phyloP scores from a whole-genome alignment of 1,140 invertebrate species.

The Chrysopa pallens region DNA sequence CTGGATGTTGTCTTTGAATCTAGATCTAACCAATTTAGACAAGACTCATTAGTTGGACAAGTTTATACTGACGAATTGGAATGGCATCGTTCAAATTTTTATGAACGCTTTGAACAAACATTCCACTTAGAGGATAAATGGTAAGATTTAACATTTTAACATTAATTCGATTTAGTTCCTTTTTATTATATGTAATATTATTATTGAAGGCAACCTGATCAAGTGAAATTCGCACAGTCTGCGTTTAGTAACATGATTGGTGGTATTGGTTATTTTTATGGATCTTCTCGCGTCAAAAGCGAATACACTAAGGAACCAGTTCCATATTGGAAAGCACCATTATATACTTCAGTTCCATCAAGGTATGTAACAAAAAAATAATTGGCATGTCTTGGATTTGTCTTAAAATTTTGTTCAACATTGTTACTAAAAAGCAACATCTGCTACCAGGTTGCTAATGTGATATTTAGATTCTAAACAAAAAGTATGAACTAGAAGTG shows the following conservation, averaged over 20 bases:
- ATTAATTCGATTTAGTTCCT: slow-evolving; percentile 1
- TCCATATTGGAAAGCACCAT: slow-evolving; percentile 79
- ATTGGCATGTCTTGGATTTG: too few species aligned
- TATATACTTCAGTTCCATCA: slow-evolving; percentile 90
- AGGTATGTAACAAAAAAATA: too few species aligned
- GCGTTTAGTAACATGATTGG: slow-evolving; percentile 90
- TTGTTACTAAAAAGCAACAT: neutral
- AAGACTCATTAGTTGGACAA: slow-evolving; percentile 35
- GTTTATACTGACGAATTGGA: slow-evolving; percentile 40
- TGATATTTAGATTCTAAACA: too few species aligned
- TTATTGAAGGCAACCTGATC: slow-evolving; percentile 41
- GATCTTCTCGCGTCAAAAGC: slow-evolving; percentile 73
- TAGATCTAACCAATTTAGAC: slow-evolving; percentile 35
- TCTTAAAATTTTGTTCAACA: too few species aligned
- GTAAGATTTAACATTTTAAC: slow-evolving; percentile 17
- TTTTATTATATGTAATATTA: slow-evolving; percentile 28
- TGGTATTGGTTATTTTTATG: slow-evolving; percentile 93
- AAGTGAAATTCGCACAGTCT: slow-evolving; percentile 76
- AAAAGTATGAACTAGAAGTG: too few species aligned
- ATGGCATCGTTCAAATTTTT: slow-evolving; percentile 37
- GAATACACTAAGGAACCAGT: slow-evolving; percentile 65
- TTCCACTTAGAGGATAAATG: slow-evolving; percentile 53
- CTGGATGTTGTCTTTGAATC: slow-evolving; percentile 77
- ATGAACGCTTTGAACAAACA: slow-evolving; percentile 50
- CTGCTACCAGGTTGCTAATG: neutral